phyloP scores from a whole-genome alignment of 2,797 vertebrate genomes.

The Syngnathus acus region DNA sequence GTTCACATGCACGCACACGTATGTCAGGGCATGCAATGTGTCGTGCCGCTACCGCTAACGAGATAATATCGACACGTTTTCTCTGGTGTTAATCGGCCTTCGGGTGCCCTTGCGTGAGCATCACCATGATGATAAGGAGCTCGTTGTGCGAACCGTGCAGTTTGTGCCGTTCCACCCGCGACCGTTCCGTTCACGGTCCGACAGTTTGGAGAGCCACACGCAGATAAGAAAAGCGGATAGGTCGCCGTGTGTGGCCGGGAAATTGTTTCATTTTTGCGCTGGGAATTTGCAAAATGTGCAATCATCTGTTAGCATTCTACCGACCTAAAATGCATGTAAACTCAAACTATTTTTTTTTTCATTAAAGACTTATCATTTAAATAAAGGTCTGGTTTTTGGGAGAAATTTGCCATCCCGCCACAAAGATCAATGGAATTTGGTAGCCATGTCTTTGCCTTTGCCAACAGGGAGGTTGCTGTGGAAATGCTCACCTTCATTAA shows the following conservation, averaged over 20 bases:
- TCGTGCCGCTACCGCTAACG: constrained; percentile 35
- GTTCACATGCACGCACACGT: constrained; percentile 16
- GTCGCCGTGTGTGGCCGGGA: neutral
- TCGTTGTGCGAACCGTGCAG: constrained; percentile 14
- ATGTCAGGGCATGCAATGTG: constrained; percentile 45
- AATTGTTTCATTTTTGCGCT: constrained; percentile 15
- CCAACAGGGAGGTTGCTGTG: neutral
- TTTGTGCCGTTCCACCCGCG: constrained; percentile 18
- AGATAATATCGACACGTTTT: constrained; percentile 45
- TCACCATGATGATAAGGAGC: constrained; percentile 26
- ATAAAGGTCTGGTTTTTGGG: too few relatives aligned
- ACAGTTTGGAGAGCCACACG: constrained; percentile 23
- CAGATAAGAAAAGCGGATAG: constrained; percentile 26
- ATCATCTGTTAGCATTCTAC: too few relatives aligned
- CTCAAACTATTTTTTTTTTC: too few relatives aligned
- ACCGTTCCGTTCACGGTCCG: constrained; percentile 26
- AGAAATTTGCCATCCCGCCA: too few relatives aligned
- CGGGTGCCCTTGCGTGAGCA: constrained; percentile 25
- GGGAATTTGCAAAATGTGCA: too few relatives aligned
- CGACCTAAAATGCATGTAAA: too few relatives aligned
- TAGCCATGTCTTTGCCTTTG: too few relatives aligned
- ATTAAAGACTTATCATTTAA: neutral
- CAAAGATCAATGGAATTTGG: too few relatives aligned
- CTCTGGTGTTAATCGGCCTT: constrained; percentile 28
- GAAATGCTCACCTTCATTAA: constrained; percentile 1